phyloP scores from a whole-genome alignment of 2,113 vertebrate species.

The Ia io region DNA sequence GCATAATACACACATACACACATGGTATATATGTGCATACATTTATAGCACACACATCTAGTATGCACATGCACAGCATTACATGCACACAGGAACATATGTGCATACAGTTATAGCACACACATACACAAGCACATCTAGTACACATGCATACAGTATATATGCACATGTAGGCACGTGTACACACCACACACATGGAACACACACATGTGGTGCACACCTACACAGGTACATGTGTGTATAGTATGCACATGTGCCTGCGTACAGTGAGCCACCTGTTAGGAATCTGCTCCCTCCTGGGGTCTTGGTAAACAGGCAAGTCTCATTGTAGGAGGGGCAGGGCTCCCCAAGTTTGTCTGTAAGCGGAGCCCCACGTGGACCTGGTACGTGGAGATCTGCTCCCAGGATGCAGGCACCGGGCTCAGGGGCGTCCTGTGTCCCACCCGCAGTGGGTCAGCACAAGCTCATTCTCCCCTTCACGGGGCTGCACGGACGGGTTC shows the following conservation, averaged over 20 bases:
- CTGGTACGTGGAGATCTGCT: fast-evolving
- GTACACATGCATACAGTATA: too few species aligned
- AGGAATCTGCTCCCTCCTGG: too few species aligned
- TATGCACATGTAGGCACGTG: neutral
- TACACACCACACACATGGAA: fast-evolving
- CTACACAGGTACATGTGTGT: neutral
- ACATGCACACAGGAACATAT: neutral
- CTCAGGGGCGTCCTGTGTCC: too few species aligned
- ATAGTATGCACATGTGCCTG: too few species aligned
- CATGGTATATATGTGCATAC: neutral
- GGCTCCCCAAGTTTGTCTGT: too few species aligned
- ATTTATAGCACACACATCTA: neutral
- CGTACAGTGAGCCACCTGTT: neutral
- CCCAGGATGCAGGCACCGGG: neutral
- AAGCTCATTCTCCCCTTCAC: fast-evolving
- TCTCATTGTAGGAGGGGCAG: neutral
- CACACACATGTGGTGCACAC: fast-evolving
- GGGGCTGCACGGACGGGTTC: too few species aligned
- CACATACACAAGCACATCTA: fast-evolving
- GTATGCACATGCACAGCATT: too few species aligned
- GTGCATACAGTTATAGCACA: too few species aligned
- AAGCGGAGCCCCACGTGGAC: neutral
- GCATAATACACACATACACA: too few species aligned
- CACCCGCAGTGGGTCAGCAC: too few species aligned
- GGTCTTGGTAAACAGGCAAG: neutral